Evolutionary conservation across 2,113 vertebrate genomes (phyloP), one percentile per base, ranked within the genome.

Genomic region (Rhinoderma darwinii): DNA sequence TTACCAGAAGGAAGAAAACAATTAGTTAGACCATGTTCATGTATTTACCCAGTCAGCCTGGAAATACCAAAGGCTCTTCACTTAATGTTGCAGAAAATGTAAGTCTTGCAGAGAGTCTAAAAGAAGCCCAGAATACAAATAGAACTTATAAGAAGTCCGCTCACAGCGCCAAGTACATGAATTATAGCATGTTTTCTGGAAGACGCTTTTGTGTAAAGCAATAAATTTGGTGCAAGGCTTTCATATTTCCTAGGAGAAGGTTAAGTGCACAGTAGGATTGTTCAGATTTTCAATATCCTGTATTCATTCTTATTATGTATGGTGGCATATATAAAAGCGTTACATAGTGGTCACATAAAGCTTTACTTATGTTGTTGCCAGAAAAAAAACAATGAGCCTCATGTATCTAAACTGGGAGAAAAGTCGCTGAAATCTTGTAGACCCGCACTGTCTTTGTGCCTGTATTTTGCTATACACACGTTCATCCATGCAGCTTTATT

Each of bases 171-270:
- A 27, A 44, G 15, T 12, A 78, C 17, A 78, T 78, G 27, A 78
- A 78, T 78, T 30, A 79, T 79, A 35, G 30, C 50, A 79, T 79
- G 47, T 56, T 79, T 79, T 54, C 76, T 79, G 50, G 76, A 54
- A 54, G 8, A 37, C 8, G 7, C 30, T 30, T 54, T 37, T 56
- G 51, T 79, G 76, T 37, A 22, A 79, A 54, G 50, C 50, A 54
- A 79, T 56, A 56, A 11, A 54, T 32, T 79, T 22, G 30, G 32
- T 56, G 18, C 32, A 56, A 47, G 35, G 32, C 18, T 56, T 79
- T 32, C 50, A 78, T 20, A 78, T 37, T 35, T 78, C 30, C 50
- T 78, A 78, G 44, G 27, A 78, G 17, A 78, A 32, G 47, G 75
- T 54, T 77, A 35, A 78, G 47, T 78, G 27, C 75, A 79, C 8